These are phyloP conservation scores for Heliconius erato DNA, from an alignment of 2,888 invertebrate species.

Conservation along the genomic window DNA sequence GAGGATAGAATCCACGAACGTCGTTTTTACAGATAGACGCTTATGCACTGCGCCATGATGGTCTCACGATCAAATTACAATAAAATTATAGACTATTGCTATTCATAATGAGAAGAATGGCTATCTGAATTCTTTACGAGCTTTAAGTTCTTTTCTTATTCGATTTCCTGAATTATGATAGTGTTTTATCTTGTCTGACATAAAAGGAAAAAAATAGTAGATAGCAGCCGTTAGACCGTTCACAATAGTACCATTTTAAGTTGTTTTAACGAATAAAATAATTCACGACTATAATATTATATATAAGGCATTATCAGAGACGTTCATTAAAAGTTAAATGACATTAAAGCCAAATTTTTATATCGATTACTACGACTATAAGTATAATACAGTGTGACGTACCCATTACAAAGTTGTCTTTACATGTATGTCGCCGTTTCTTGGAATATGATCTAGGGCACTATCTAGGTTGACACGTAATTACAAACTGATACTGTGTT, in stretches of 20 bases:
- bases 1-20: too few species aligned
- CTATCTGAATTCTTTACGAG: too few species aligned
- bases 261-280: not conserved
- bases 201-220: too few species aligned
- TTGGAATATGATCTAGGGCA: slow-evolving; percentile 30
- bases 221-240: not conserved
- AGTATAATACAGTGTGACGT: not conserved
- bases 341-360: not conserved
- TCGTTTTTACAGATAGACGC: too few species aligned
- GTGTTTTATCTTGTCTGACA: not conserved
- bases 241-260: not conserved
- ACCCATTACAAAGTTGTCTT: not conserved
- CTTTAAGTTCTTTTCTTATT: not conserved
- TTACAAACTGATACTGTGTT: slow-evolving; percentile 11
- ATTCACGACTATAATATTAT: not conserved
- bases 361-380: not conserved
- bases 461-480: slow-evolving; percentile 28
- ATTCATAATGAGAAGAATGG: too few species aligned
- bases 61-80: too few species aligned
- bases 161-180: not conserved
- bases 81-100: too few species aligned
- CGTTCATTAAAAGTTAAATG: not conserved
- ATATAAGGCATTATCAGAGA: not conserved
- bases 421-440: not conserved
- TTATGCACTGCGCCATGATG: too few species aligned